phyloP scores from a whole-genome alignment of 2,797 vertebrate genomes.

The Microtus californicus region DNA sequence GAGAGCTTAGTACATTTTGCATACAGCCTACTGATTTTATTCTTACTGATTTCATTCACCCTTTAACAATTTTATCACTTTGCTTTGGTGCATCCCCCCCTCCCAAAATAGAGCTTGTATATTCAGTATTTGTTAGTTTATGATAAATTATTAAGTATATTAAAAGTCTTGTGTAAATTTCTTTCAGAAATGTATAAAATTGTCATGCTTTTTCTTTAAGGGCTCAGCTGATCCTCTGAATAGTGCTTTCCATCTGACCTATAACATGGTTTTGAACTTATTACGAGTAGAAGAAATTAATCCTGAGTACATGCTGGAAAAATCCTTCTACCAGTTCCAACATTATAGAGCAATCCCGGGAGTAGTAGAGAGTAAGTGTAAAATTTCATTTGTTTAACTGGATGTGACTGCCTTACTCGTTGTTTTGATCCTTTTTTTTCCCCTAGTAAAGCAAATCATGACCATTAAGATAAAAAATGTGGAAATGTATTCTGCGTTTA shows the following conservation, averaged over 20 bases:
- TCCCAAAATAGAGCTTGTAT: not conserved
- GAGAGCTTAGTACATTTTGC: not conserved
- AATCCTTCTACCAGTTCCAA: slow-evolving; percentile 99
- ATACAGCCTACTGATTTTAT: not conserved
- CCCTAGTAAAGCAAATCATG: not conserved
- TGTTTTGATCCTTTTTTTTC: not conserved
- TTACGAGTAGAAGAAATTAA: slow-evolving; percentile 99
- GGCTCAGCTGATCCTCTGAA: slow-evolving; percentile 97
- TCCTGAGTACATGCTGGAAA: slow-evolving; percentile 98
- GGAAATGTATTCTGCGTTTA: not conserved
- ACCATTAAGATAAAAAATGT: not conserved
- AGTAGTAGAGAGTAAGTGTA: slow-evolving; percentile 95
- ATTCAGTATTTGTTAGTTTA: not conserved
- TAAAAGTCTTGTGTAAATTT: slow-evolving; percentile 29
- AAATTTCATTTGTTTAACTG: not conserved
- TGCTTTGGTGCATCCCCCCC: not conserved
- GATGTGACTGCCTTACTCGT: not conserved
- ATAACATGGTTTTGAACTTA: slow-evolving; percentile 99
- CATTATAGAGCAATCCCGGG: slow-evolving; percentile 97
- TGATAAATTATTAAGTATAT: not conserved
- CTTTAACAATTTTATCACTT: not conserved
- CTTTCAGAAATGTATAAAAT: not conserved
- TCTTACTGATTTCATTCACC: not conserved
- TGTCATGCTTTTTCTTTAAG: slow-evolving; percentile 83
- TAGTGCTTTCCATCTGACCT: slow-evolving; percentile 97